Conservation (phyloP, 2,888 invertebrate species). For the Augiades crinisus region DNA sequence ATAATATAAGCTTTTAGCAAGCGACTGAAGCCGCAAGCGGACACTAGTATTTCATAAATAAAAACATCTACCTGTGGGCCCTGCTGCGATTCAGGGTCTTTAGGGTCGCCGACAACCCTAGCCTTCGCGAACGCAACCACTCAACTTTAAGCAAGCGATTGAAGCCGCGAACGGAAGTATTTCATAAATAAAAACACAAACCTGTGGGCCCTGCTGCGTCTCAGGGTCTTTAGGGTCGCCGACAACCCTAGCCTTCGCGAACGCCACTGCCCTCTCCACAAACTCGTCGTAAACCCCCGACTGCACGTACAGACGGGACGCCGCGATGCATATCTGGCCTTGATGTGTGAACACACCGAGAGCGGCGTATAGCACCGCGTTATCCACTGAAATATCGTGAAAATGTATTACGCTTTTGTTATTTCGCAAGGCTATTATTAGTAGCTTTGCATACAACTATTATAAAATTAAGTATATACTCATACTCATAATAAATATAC, state of each 20-base stretch:
- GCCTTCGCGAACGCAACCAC: too few relatives aligned
- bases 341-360: conserved; percentile 49
- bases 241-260: conserved; percentile 85
- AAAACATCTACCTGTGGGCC: conserved; percentile 53
- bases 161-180: too few relatives aligned
- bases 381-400: conserved; percentile 40
- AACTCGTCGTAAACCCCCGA: conserved; percentile 89
- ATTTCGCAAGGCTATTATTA: too few relatives aligned
- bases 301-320: conserved; percentile 57
- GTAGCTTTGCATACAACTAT: too few relatives aligned
- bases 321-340: conserved; percentile 57
- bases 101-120: conserved; percentile 33
- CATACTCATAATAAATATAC: too few relatives aligned
- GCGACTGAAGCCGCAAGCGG: too few relatives aligned
- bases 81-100: conserved; percentile 41
- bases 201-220: conserved; percentile 51
- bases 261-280: conserved; percentile 84
- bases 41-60: too few relatives aligned
- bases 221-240: conserved; percentile 67
- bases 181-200: too few relatives aligned
- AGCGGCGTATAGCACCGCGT: conserved; percentile 48
- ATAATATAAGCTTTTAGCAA: too few relatives aligned
- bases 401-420: too few relatives aligned
- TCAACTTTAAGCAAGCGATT: too few relatives aligned
- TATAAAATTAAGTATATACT: too few relatives aligned